phyloP scores from a whole-genome alignment of 2,888 invertebrate species.

The Platerodrilus igneus region DNA sequence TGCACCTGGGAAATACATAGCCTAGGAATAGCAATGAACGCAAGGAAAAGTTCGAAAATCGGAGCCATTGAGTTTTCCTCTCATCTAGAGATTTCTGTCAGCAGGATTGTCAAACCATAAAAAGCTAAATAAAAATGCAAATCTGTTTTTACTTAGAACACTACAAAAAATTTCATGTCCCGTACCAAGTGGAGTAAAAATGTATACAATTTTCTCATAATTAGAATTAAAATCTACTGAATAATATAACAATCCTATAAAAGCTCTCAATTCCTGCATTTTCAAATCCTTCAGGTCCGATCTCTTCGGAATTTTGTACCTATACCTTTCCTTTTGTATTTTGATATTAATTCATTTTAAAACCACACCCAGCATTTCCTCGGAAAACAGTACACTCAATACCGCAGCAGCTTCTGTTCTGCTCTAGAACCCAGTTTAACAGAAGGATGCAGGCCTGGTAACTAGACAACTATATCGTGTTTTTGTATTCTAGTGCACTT shows the following conservation, averaged over 20 bases:
- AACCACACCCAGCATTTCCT: no score
- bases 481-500: no score
- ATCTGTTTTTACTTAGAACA: slow-evolving; percentile 25
- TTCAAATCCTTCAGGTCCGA: no score
- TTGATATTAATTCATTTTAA: no score
- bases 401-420: no score
- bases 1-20: slow-evolving; percentile 8
- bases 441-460: no score
- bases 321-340: no score
- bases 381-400: no score
- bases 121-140: slow-evolving; percentile 21
- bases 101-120: slow-evolving; percentile 30
- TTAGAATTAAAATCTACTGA: slow-evolving; percentile 28
- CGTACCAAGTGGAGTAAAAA: slow-evolving; percentile 29
- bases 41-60: slow-evolving; percentile 14
- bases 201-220: slow-evolving; percentile 22
- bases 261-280: slow-evolving; percentile 27
- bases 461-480: no score
- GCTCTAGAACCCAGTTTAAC: no score
- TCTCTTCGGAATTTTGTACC: no score
- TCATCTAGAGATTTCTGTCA: slow-evolving; percentile 19
- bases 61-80: slow-evolving; percentile 21
- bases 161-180: slow-evolving; percentile 27
- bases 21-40: no score
- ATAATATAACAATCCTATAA: slow-evolving; percentile 27